phyloP scores from a whole-genome alignment of 2,888 invertebrate genomes.

The Acleris cristana region DNA sequence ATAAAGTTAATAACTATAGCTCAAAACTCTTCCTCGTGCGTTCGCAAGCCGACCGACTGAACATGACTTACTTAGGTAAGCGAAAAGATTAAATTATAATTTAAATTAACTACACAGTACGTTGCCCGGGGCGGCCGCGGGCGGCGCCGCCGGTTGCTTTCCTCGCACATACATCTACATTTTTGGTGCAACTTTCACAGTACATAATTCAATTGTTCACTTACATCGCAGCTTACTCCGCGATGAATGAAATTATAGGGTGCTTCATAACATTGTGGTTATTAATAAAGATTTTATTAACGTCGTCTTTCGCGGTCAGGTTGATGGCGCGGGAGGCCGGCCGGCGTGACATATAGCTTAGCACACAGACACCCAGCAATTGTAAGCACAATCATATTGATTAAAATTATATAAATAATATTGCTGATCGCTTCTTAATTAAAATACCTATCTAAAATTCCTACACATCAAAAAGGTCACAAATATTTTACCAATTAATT shows the following conservation, averaged over 20 bases:
- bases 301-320: constrained; percentile 45
- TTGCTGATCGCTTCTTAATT: too few relatives aligned
- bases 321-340: constrained; percentile 31
- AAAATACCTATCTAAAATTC: too few relatives aligned
- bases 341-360: neutral
- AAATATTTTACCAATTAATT: too few relatives aligned
- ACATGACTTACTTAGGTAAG: constrained; percentile 77
- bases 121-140: constrained; percentile 44
- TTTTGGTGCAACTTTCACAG: constrained; percentile 63
- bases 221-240: constrained; percentile 58
- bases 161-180: constrained; percentile 35
- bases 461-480: too few relatives aligned
- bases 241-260: constrained; percentile 59
- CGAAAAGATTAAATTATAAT: constrained; percentile 70
- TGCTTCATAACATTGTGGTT: constrained; percentile 55
- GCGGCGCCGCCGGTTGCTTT: constrained; percentile 42
- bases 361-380: neutral
- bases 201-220: constrained; percentile 60
- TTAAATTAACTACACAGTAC: constrained; percentile 59
- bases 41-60: constrained; percentile 72
- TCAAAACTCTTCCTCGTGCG: constrained; percentile 69
- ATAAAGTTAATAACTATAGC: constrained; percentile 79
- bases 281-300: constrained; percentile 51
- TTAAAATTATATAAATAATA: too few relatives aligned
- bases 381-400: neutral